Conservation (phyloP, 2,888 invertebrate genomes). For the Euclidia mi region DNA sequence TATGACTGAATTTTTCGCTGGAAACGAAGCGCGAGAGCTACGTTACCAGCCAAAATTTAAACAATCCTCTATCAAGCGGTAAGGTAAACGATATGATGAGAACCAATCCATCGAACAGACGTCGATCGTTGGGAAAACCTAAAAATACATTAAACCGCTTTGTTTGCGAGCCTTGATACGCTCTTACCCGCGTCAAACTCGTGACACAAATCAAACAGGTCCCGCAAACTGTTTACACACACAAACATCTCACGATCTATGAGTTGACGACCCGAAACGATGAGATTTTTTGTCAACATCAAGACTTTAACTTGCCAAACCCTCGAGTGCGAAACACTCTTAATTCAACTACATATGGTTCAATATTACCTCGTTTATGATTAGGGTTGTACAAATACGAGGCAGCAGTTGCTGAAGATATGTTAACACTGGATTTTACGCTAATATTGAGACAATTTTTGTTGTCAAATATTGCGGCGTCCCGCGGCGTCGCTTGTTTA, state of each 20-base stretch:
- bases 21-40: no score
- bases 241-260: slow-evolving; percentile 68
- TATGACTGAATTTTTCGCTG: no score
- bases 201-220: slow-evolving; percentile 63
- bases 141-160: slow-evolving; percentile 60
- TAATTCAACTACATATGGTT: slow-evolving; percentile 33
- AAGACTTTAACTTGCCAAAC: slow-evolving; percentile 27
- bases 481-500: slow-evolving; percentile 45
- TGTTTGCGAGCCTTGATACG: slow-evolving; percentile 55
- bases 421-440: slow-evolving; percentile 72
- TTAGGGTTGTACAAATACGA: slow-evolving; percentile 20
- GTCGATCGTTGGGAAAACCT: slow-evolving; percentile 39
- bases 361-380: slow-evolving; percentile 20
- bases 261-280: slow-evolving; percentile 62
- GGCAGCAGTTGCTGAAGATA: slow-evolving; percentile 53
- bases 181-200: slow-evolving; percentile 47
- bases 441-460: slow-evolving; percentile 67
- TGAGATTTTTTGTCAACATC: slow-evolving; percentile 63
- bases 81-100: slow-evolving; percentile 9
- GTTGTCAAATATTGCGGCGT: slow-evolving; percentile 60
- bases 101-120: slow-evolving; percentile 36
- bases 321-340: slow-evolving; percentile 15
- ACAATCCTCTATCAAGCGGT: background rate
- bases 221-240: slow-evolving; percentile 70
- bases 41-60: background rate